Evolutionary conservation across 2,888 invertebrate species (phyloP), one percentile per base, ranked within the genome.

Genomic region (Chesias legatella): DNA sequence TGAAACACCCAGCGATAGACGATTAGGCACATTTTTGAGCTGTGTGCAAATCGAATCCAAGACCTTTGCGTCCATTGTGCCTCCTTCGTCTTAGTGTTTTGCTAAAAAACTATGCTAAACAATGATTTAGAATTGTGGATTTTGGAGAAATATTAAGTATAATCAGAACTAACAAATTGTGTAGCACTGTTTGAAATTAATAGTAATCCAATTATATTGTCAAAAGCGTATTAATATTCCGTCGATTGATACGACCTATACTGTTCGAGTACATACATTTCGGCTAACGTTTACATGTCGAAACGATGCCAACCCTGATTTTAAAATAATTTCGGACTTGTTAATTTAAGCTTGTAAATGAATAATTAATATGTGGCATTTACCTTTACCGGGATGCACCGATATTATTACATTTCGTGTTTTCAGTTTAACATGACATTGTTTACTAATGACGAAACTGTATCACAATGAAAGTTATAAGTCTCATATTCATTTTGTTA

Each of bases 321-420:
- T 34, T 48, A 48, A 45, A 48, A 45, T 48, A 27, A 49, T 49
- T 45, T 43, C 34, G 32, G 33, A 39, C 51, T 26, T 48, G 47
- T 48, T 42, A 39, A 43, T 48, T 43, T 33, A 32, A 32, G 31
- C 39, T 48, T 51, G 50, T 50, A 53, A 51, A 47, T 42, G 45
- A 37, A 42, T 46, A 36, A 53, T 8, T 24, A 31, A 39, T 33
- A 46, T 46, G 29, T 25, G 42, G 33, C n/a, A 26, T 40, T 43
- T 39, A 32, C 30, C 26, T 47, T 37, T 25, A 40, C 9, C 28
- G 35, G 21, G 26, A 17, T 26, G 21, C 23, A 32, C 11, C 17
- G 7, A 17, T 33, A 10, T 34, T 28, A 27, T 43, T 31, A 31
- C 31, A 39, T 43, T 31, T 31, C n/a, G 30, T 43, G 38, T 34